phyloP scores from a whole-genome alignment of 2,113 vertebrate species.

The Microtus ochrogaster region DNA sequence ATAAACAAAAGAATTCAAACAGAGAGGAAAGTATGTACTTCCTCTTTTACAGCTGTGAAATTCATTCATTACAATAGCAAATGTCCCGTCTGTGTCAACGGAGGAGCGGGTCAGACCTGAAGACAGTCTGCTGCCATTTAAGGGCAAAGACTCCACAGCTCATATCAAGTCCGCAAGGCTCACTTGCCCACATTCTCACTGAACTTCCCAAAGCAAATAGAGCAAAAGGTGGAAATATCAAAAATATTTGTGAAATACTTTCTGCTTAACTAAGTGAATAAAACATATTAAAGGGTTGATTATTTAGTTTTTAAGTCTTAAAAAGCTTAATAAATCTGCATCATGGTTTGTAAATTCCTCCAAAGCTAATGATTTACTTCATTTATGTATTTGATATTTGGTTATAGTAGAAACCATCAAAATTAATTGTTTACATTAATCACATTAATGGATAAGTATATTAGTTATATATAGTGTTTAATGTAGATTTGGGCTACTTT shows the following conservation, averaged over 20 bases:
- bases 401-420: neutral
- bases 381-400: conserved; percentile 49
- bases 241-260: conserved; percentile 55
- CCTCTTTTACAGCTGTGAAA: neutral
- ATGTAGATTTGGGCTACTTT: neutral
- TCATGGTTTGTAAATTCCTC: conserved; percentile 15
- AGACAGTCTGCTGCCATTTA: neutral
- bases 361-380: conserved; percentile 27
- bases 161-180: neutral
- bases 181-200: neutral
- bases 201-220: conserved; percentile 22
- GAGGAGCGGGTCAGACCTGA: neutral
- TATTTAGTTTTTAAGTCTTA: conserved; percentile 53
- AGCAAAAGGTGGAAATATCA: conserved; percentile 31
- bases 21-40: neutral
- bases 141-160: conserved; percentile 13
- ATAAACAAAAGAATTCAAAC: conserved; percentile 31
- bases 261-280: conserved; percentile 23
- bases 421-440: conserved; percentile 50
- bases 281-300: conserved; percentile 31
- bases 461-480: conserved; percentile 10
- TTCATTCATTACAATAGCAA: neutral
- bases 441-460: neutral
- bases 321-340: conserved; percentile 31
- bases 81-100: neutral